Percentiles rank a stretch among this genome's conserved stretches.
phyloP scores from a whole-genome alignment of 2,888 invertebrate genomes.

The Ganaspis brasiliensis region DNA sequence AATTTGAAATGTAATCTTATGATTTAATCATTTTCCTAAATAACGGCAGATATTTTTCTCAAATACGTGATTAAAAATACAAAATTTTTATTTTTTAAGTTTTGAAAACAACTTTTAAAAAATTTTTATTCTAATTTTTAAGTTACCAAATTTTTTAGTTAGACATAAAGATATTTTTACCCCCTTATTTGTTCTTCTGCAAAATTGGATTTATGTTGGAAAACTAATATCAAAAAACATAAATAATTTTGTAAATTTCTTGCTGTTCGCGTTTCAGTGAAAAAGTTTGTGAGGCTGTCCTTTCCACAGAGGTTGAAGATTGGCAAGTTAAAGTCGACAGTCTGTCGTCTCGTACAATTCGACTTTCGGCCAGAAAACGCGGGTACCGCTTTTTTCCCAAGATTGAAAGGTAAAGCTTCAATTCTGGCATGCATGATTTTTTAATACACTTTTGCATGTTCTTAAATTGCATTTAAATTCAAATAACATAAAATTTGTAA shows the following conservation, averaged over 20 bases:
- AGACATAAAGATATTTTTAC: too few species aligned
- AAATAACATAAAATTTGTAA: background rate
- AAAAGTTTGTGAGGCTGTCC: conserved; percentile 78
- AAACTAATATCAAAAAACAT: conserved; percentile 30
- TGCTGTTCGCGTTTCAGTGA: conserved; percentile 74
- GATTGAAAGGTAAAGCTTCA: conserved; percentile 76
- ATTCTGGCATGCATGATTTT: conserved; percentile 24
- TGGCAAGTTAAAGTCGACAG: conserved; percentile 79
- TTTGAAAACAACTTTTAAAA: too few species aligned
- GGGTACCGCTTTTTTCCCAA: conserved; percentile 79
- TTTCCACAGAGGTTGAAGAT: conserved; percentile 78
- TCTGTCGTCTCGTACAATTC: conserved; percentile 77
- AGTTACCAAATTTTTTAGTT: too few species aligned
- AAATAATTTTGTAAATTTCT: conserved; percentile 45
- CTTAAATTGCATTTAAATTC: background rate
- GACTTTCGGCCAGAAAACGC: conserved; percentile 79
- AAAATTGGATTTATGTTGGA: too few species aligned
- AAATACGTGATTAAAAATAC: too few species aligned
- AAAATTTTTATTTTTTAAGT: too few species aligned
- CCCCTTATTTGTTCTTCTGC: too few species aligned
- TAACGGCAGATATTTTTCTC: too few species aligned
- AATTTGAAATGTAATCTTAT: too few species aligned
- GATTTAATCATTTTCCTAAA: too few species aligned
- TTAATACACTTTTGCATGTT: background rate
- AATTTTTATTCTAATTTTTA: too few species aligned